Evolutionary conservation across 2,888 invertebrate genomes (phyloP), one percentile per base, ranked within the genome.

Genomic region (Aproaerema taeniolella): DNA sequence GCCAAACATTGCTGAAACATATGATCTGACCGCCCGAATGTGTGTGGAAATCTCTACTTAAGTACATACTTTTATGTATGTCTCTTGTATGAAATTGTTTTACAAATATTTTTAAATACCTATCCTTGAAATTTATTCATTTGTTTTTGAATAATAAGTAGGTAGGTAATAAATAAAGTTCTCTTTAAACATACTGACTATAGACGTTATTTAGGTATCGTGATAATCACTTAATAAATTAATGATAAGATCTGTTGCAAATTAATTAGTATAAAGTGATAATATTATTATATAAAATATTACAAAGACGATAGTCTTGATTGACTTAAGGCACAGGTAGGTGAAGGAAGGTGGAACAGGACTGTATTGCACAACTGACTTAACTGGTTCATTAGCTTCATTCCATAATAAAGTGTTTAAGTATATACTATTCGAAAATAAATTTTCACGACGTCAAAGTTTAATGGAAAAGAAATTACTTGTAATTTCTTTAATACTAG

Each of bases 181-280:
- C 69, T 75, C 70, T 73, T 67, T 58, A 62, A 71, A 66, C 59
- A 71, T 73, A 68, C 72, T 71, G 75, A 75, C 64, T 78, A 67
- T 61, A 61, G 61, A 61, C 64, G 67, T 68, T 69, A 65, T 62
- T 66, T 69, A 73, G 63, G 52, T 67, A 73, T 68, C 67, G 68
- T 77, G 73, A 74, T 73, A 73, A 76, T 72, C 74, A 72, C 67
- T 61, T 60, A 61, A 29, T 55, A 43, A 34, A 45, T 45, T 61
- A 53, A 55, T 57, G 55, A 60, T 75, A 78, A 73, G 71, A 66
- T 69, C 73, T 77, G 78, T 79, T 81, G 78, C 64, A 74, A 69
- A 66, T 58, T 65, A 58, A 56, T 55, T 63, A 66, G 55, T 46
- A 50, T 51, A 51, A 42, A 44, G 38, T 46, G 49, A 50, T 49